Evolutionary conservation across 2,113 vertebrate genomes (phyloP).

Genomic region (Erythrolamprus reginae): DNA sequence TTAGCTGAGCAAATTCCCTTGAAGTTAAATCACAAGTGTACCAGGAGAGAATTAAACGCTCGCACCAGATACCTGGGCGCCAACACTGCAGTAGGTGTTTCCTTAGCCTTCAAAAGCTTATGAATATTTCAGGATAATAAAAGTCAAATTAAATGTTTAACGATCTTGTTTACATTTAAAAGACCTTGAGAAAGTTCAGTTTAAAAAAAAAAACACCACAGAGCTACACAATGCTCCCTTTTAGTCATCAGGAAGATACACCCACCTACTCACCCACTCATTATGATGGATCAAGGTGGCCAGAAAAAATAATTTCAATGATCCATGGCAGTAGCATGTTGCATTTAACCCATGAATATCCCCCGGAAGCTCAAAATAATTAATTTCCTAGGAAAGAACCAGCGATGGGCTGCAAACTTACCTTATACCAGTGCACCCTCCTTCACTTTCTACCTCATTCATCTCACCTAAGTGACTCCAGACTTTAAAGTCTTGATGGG

Average conservation of each 20-base stretch:
- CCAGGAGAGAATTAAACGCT: slow-evolving; percentile 12
- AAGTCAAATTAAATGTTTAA: slow-evolving; percentile 70
- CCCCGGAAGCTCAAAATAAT: not conserved
- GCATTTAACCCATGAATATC: not conserved
- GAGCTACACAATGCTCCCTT: slow-evolving; percentile 10
- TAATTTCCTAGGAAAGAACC: not conserved
- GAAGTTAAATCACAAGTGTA: not conserved
- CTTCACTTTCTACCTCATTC: no score
- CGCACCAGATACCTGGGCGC: slow-evolving; percentile 8
- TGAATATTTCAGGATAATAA: slow-evolving; percentile 75
- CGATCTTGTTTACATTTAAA: slow-evolving; percentile 67
- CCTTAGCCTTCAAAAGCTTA: slow-evolving; percentile 52
- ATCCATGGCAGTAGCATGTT: not conserved
- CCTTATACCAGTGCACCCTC: no score
- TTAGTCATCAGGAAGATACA: not conserved
- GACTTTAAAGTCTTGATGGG: no score
- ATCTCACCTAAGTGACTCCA: no score
- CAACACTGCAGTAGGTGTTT: slow-evolving; percentile 52
- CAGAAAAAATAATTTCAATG: not conserved
- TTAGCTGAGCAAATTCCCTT: not conserved
- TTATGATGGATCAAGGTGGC: not conserved
- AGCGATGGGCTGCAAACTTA: no score
- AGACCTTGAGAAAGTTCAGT: slow-evolving; percentile 63
- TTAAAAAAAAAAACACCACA: slow-evolving; percentile 10
- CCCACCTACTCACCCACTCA: not conserved